Percentiles rank a stretch among this genome's conserved stretches.
These are phyloP conservation scores for Frieseomelitta varia DNA, from an alignment of 1,140 invertebrate species.

Conservation along the genomic window DNA sequence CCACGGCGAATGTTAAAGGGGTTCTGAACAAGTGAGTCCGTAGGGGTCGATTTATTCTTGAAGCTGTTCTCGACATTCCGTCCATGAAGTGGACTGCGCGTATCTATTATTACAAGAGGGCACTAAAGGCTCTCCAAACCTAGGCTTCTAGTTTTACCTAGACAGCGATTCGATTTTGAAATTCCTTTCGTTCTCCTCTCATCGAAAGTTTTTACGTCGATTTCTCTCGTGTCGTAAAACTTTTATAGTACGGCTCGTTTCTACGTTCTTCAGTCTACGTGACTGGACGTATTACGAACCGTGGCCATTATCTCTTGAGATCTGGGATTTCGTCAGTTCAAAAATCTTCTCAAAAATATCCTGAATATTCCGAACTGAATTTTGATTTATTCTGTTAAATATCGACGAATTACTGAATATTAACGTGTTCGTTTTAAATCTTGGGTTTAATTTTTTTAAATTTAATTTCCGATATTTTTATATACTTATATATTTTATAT, in stretches of 20 bases:
- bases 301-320: background rate
- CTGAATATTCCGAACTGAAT: too few species aligned
- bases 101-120: constrained; percentile 60
- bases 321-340: background rate
- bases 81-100: constrained; percentile 53
- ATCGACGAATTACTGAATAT: too few species aligned
- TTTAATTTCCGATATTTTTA: too few species aligned
- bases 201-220: constrained; percentile 5
- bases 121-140: constrained; percentile 46
- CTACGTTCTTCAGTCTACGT: background rate
- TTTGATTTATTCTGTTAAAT: too few species aligned
- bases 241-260: background rate
- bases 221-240: constrained; percentile 16
- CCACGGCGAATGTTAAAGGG: constrained; percentile 49
- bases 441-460: too few species aligned
- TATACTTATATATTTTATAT: too few species aligned
- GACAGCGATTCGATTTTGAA: background rate
- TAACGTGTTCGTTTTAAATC: too few species aligned
- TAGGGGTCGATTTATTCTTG: constrained; percentile 63
- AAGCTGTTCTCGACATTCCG: constrained; percentile 55
- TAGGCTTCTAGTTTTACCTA: constrained; percentile 10
- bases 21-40: constrained; percentile 64
- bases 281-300: background rate
- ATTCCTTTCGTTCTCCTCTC: background rate
- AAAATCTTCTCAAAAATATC: background rate